Conservation (phyloP, 2,113 vertebrate genomes). For the Lucifuga dentata region DNA sequence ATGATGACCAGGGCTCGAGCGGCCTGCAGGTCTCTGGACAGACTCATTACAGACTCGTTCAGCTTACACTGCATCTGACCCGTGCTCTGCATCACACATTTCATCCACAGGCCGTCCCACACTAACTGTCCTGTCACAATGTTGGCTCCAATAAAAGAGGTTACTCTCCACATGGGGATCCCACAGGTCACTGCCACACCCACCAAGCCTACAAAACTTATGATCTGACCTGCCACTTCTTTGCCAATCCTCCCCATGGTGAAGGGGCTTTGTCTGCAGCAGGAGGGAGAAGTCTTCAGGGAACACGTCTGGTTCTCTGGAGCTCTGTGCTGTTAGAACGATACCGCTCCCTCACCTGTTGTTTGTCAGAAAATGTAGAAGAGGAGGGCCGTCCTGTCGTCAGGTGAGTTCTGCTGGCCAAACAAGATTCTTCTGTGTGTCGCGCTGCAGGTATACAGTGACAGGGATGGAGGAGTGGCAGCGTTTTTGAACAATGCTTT, state of each 20-base stretch:
- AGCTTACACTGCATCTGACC: constrained; percentile 92
- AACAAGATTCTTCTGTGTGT: constrained; percentile 71
- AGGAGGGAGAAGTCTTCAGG: constrained; percentile 16
- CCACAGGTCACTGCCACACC: constrained; percentile 85
- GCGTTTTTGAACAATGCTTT: constrained; percentile 1
- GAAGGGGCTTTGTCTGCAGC: constrained; percentile 30
- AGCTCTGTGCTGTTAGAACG: neutral
- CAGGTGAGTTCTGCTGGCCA: constrained; percentile 62
- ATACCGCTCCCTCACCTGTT: constrained; percentile 11
- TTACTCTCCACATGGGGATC: constrained; percentile 93
- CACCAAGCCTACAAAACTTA: constrained; percentile 89
- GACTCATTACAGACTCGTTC: constrained; percentile 85
- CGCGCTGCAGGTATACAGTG: neutral
- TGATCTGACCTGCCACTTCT: constrained; percentile 86
- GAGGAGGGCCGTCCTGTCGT: constrained; percentile 49
- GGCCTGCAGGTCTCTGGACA: constrained; percentile 89
- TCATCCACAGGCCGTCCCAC: constrained; percentile 99
- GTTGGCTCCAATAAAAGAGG: constrained; percentile 89
- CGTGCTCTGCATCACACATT: constrained; percentile 94
- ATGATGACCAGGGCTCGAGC: constrained; percentile 85
- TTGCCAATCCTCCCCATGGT: constrained; percentile 80
- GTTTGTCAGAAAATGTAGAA: constrained; percentile 39
- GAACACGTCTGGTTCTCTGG: constrained; percentile 9
- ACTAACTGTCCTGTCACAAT: constrained; percentile 84
- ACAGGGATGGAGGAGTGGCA: constrained; percentile 51